Percentiles rank a stretch among this genome's conserved stretches.
These are phyloP conservation scores for Pituophis catenifer DNA, from an alignment of 2,113 vertebrate genomes.

Conservation along the genomic window DNA sequence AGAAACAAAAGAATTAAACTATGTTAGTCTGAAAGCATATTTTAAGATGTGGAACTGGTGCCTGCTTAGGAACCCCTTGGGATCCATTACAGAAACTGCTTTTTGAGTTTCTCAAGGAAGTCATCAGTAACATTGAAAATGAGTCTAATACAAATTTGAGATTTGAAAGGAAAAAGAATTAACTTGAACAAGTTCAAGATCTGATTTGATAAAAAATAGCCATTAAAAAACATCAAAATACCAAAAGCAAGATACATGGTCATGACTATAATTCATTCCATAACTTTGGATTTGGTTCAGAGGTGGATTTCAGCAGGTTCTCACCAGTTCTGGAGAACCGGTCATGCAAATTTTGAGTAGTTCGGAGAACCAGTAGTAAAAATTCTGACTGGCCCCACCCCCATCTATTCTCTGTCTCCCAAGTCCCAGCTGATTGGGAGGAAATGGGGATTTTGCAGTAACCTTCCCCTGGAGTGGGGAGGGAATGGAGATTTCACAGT, in stretches of 20 bases:
- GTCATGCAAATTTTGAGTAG: no score
- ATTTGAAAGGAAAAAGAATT: neutral
- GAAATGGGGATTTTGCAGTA: no score
- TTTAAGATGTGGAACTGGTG: neutral
- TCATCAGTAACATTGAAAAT: neutral
- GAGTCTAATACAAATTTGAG: neutral
- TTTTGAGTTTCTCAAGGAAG: neutral
- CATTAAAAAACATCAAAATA: neutral
- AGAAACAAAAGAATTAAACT: neutral
- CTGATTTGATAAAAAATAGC: neutral
- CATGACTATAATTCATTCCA: no score
- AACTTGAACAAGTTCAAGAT: neutral
- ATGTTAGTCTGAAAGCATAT: neutral
- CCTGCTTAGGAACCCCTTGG: neutral
- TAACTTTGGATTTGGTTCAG: no score
- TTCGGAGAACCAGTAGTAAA: no score
- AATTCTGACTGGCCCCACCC: no score
- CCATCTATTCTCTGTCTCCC: no score
- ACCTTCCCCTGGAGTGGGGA: no score
- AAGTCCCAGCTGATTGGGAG: no score
- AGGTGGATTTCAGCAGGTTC: no score
- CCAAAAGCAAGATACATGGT: neutral
- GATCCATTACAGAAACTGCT: neutral
- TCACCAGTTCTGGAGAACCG: no score
- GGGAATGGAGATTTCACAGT: no score